phyloP scores from a whole-genome alignment of 2,888 invertebrate genomes.

The Biston stratarius region DNA sequence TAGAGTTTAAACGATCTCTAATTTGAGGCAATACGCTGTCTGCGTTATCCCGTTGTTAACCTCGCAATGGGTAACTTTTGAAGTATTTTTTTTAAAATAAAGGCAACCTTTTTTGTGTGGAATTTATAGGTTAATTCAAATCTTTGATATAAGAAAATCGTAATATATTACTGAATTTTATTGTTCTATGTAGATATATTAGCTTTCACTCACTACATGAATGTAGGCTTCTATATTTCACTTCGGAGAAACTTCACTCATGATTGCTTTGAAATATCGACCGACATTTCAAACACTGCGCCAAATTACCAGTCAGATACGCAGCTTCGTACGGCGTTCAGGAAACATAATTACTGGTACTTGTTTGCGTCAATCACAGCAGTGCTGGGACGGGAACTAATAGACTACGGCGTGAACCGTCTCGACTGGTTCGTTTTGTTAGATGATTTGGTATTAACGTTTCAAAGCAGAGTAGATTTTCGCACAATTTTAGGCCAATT shows the following conservation, averaged over 20 bases:
- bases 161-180: no score
- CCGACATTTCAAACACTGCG: constrained; percentile 54
- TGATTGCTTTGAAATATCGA: constrained; percentile 38
- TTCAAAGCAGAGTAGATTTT: not conserved
- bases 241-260: constrained; percentile 5
- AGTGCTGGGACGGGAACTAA: constrained; percentile 56
- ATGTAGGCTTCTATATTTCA: constrained; percentile 4
- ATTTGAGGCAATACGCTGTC: no score
- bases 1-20: no score
- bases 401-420: constrained; percentile 43
- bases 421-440: constrained; percentile 19
- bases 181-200: no score
- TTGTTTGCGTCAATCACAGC: constrained; percentile 69
- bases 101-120: no score
- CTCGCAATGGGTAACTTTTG: no score
- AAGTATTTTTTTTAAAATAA: no score
- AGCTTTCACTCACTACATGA: no score
- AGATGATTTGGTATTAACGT: constrained; percentile 6
- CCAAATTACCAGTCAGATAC: constrained; percentile 40
- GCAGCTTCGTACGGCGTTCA: constrained; percentile 47
- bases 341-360: constrained; percentile 66
- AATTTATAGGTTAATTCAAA: no score
- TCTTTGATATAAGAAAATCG: no score
- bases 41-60: no score
- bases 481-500: not conserved